Evolutionary conservation across 1,140 invertebrate genomes (phyloP), one percentile per base, ranked within the genome.

Genomic region (Bathynomus jamesi): DNA sequence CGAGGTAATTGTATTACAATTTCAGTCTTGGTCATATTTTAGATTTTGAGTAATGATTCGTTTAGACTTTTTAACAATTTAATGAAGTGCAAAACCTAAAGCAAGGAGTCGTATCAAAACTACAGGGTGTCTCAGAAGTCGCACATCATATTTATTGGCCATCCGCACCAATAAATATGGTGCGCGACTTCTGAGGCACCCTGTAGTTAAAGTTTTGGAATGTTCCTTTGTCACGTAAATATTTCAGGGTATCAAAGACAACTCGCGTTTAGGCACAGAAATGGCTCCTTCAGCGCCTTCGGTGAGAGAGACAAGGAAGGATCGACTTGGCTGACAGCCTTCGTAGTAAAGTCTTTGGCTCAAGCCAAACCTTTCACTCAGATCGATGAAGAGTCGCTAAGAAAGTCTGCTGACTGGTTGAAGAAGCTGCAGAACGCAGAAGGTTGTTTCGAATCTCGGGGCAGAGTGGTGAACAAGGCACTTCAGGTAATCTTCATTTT

Each of bases 221-320:
- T n/a, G n/a, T n/a, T n/a, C n/a, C n/a, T n/a, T n/a, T n/a, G n/a
- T n/a, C n/a, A n/a, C n/a, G n/a, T n/a, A n/a, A n/a, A n/a, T n/a
- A n/a, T n/a, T n/a, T n/a, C 66, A 73, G 90, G 89, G 87, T 83
- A 72, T 77, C 89, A 91, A 80, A 83, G 90, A 46, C 88, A 93
- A 78, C 79, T 93, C 63, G 90, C 86, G 21, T 93, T 90, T 78
- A 83, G 85, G 30, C 89, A 90, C 76, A 77, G 82, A 0, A 90
- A 92, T 79, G 90, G 90, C 2, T 92, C 91, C 0, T 94, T 91
- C 82, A 91, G 90, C 28, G 90, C 91, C 0, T 94, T 92, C 79
- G 91, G 90, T 0, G 81, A 85, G 40, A 79, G 81, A 0, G 89
- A 90, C 66, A 78, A 81, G 1, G 80, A 81, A 3, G 89, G 91